phyloP scores from a whole-genome alignment of 2,113 vertebrate genomes.

The Tautogolabrus adspersus region DNA sequence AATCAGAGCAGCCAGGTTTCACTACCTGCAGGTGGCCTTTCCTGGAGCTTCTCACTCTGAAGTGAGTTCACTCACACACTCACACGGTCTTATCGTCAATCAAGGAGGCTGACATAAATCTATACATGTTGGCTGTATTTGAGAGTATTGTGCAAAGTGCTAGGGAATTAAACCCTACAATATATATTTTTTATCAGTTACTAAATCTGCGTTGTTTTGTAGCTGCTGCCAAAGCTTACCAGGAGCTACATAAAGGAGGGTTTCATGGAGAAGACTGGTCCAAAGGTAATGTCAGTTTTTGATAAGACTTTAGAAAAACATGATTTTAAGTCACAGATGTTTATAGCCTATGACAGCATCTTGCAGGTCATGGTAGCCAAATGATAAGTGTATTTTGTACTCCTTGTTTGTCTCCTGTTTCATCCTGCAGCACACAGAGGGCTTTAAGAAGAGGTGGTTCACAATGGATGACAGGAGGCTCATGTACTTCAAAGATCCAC shows the following conservation, averaged over 20 bases:
- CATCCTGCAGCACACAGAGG: conserved; percentile 87
- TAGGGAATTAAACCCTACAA: no score
- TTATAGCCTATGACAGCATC: no score
- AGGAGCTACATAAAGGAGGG: conserved; percentile 90
- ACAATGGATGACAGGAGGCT: conserved; percentile 91
- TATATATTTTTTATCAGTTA: not conserved
- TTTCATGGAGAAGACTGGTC: conserved; percentile 94
- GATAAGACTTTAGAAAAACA: no score
- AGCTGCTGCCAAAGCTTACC: conserved; percentile 89
- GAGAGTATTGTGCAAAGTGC: no score
- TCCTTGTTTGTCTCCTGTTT: not conserved
- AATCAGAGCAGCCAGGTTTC: conserved; percentile 89
- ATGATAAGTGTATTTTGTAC: not conserved
- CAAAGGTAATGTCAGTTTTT: conserved; percentile 79
- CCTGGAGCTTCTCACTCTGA: conserved; percentile 70
- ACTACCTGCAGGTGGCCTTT: conserved; percentile 87
- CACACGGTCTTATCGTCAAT: not conserved
- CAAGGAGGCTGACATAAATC: no score
- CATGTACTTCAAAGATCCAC: conserved; percentile 90
- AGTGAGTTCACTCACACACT: conserved; percentile 42
- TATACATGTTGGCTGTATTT: no score
- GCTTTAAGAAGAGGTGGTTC: conserved; percentile 93
- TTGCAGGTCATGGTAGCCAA: not conserved
- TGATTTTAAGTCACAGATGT: no score
- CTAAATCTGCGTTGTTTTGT: conserved; percentile 30